Percentiles rank a stretch among this genome's conserved stretches.
These are phyloP conservation scores for Bucorvus abyssinicus DNA, from an alignment of 2,797 vertebrate species.

Conservation along the genomic window DNA sequence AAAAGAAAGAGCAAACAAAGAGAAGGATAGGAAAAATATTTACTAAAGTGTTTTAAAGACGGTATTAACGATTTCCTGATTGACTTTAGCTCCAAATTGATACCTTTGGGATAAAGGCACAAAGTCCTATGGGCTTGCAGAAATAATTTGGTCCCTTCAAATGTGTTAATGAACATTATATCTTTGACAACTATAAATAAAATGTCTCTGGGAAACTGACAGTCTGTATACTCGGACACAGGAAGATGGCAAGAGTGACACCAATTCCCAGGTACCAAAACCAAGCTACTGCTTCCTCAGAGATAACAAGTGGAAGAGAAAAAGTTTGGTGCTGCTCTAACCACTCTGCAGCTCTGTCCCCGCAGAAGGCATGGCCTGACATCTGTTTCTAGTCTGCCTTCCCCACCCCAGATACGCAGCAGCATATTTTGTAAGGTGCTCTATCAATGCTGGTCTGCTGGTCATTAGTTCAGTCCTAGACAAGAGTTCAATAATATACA, in stretches of 20 bases:
- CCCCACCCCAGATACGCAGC: neutral
- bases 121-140: neutral
- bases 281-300: neutral
- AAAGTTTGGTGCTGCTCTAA: neutral
- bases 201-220: neutral
- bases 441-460: neutral
- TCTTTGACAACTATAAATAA: neutral
- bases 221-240: neutral
- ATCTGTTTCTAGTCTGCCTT: neutral
- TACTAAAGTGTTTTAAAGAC: neutral
- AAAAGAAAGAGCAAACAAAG: conserved; percentile 10
- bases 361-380: neutral
- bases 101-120: neutral
- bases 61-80: neutral
- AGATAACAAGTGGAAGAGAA: neutral
- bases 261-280: neutral
- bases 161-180: neutral
- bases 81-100: neutral
- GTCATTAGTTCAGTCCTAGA: neutral
- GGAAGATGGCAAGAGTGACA: neutral
- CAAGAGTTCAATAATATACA: neutral
- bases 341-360: neutral
- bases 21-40: neutral
- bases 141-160: neutral
- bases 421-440: neutral